Percentiles rank a stretch among this genome's conserved stretches.
Evolutionary conservation across 2,888 invertebrate species (phyloP).

Genomic region (Caenorhabditis sp.): DNA sequence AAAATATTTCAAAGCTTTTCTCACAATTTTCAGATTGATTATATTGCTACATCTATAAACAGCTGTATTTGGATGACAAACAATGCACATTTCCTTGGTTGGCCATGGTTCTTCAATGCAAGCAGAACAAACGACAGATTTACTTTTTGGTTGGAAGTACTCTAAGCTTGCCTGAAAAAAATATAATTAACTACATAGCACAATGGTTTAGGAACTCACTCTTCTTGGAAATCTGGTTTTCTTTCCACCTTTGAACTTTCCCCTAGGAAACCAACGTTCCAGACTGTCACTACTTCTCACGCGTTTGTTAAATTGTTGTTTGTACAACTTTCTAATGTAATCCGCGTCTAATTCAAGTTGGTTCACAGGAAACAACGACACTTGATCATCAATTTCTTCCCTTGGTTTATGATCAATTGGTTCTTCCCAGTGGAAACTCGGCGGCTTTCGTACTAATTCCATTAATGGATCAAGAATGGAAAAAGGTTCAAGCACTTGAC

Average conservation of each 20-base stretch:
- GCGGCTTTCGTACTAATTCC: not conserved
- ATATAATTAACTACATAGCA: not conserved
- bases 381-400: not conserved
- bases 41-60: constrained; percentile 32
- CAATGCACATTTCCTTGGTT: constrained; percentile 24
- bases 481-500: not conserved
- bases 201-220: constrained; percentile 10
- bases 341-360: constrained; percentile 4
- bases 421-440: not conserved
- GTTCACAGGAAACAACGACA: not conserved
- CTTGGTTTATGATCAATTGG: not conserved
- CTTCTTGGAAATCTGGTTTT: constrained; percentile 30
- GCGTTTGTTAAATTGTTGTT: not conserved
- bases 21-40: not conserved
- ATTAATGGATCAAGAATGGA: not conserved
- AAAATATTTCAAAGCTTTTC: not conserved
- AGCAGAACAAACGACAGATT: not conserved
- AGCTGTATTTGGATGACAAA: not conserved
- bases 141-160: constrained; percentile 11
- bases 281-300: constrained; percentile 6
- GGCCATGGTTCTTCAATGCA: constrained; percentile 45
- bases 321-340: not conserved
- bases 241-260: constrained; percentile 7
- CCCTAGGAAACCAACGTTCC: not conserved
- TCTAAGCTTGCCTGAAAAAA: constrained; percentile 37